Evolutionary conservation across 2,888 invertebrate genomes (phyloP).

Genomic region (Osmoderma eremita): DNA sequence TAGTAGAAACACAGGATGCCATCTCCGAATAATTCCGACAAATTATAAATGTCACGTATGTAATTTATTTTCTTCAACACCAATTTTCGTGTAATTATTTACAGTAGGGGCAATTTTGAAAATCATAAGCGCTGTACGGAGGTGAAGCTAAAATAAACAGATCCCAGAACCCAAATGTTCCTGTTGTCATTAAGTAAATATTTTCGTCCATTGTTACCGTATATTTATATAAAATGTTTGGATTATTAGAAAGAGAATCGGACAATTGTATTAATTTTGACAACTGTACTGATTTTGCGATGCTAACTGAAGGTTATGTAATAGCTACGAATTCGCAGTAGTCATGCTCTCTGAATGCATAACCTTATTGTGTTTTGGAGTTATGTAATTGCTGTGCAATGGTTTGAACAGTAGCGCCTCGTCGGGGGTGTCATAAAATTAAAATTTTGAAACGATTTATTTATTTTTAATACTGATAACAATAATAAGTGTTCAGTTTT

Average conservation of each 20-base stretch:
- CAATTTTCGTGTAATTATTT: slow-evolving; percentile 29
- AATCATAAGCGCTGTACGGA: slow-evolving; percentile 3
- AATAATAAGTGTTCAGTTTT: too few species aligned
- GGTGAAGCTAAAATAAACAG: slow-evolving; percentile 20
- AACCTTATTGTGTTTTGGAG: too few species aligned
- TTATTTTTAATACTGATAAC: too few species aligned
- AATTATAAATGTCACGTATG: slow-evolving; percentile 15
- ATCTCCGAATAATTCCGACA: too few species aligned
- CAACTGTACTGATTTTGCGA: slow-evolving; percentile 5
- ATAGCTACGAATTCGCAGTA: too few species aligned
- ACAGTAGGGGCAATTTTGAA: slow-evolving; percentile 21
- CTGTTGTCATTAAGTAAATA: slow-evolving; percentile 25
- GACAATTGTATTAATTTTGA: slow-evolving; percentile 9
- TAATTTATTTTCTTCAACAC: slow-evolving; percentile 25
- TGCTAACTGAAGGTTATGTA: background rate
- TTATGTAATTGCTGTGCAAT: too few species aligned
- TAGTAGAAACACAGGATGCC: too few species aligned
- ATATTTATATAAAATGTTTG: slow-evolving; percentile 23
- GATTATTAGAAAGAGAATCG: slow-evolving; percentile 14
- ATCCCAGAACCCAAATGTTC: background rate
- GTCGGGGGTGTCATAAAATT: too few species aligned
- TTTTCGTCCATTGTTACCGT: slow-evolving; percentile 27
- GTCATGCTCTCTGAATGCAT: too few species aligned
- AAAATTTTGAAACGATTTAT: too few species aligned
- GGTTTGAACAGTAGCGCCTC: too few species aligned